Evolutionary conservation across 37 sponge, comb jelly and placozoan genomes (phyloP).

Genomic region (Agelas oroides): DNA sequence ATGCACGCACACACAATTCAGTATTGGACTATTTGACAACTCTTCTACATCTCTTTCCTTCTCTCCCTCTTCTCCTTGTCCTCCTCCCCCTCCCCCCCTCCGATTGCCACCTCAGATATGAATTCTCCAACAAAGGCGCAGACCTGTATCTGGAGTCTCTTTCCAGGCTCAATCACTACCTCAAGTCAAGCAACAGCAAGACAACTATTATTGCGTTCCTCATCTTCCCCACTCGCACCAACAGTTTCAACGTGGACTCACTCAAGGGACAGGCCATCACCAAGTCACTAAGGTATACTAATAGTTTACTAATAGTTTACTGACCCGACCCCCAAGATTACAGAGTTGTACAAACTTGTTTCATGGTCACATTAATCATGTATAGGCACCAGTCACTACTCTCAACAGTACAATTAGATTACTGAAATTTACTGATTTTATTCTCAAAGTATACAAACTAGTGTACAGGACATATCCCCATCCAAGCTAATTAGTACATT

Average conservation of each 20-base stretch:
- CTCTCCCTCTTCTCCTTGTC: neutral
- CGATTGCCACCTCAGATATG: constrained; percentile 65
- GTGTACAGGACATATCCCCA: too few species aligned
- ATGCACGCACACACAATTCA: neutral
- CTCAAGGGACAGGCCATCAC: constrained; percentile 94
- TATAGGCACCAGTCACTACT: too few species aligned
- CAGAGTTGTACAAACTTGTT: neutral
- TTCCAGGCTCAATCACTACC: constrained; percentile 89
- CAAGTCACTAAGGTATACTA: constrained; percentile 82
- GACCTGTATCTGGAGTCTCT: constrained; percentile 94
- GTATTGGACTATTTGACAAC: neutral
- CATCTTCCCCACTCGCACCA: constrained; percentile 95
- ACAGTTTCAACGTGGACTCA: constrained; percentile 96
- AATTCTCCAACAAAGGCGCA: constrained; percentile 96
- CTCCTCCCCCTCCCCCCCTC: neutral
- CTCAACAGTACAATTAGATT: too few species aligned
- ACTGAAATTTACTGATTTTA: too few species aligned
- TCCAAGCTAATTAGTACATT: too few species aligned
- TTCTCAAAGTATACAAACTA: too few species aligned
- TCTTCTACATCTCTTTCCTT: neutral
- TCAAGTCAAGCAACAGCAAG: constrained; percentile 76
- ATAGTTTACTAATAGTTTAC: too few species aligned
- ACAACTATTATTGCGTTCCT: constrained; percentile 95
- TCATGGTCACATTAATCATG: neutral
- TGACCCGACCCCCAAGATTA: neutral